A percentile compares a stretch with the other conserved stretches of the same genome.
These are phyloP conservation scores for Pseudomyrmex cubaensis DNA, from an alignment of 1,140 invertebrate species.

Conservation along the genomic window DNA sequence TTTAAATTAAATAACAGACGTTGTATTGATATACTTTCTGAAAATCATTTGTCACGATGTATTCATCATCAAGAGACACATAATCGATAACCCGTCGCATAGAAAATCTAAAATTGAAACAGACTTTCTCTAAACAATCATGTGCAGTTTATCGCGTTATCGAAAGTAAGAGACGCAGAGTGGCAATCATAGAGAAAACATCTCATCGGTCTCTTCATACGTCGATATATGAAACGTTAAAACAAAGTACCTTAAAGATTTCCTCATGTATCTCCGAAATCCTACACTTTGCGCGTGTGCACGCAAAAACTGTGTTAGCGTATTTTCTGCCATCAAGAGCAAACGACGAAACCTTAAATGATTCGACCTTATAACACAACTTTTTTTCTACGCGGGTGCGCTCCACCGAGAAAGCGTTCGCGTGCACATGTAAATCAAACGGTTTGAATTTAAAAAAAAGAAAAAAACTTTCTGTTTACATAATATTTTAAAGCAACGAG, in stretches of 20 bases:
- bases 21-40: not conserved
- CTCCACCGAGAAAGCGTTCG: too few species aligned
- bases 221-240: too few species aligned
- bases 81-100: not conserved
- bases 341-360: too few species aligned
- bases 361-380: too few species aligned
- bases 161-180: constrained; percentile 19
- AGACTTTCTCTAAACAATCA: constrained; percentile 51
- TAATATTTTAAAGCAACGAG: not conserved
- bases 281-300: too few species aligned
- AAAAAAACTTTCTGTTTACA: not conserved
- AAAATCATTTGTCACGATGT: not conserved
- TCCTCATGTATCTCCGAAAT: too few species aligned
- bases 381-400: too few species aligned
- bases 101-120: constrained; percentile 9
- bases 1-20: too few species aligned
- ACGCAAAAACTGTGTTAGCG: too few species aligned
- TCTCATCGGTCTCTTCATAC: not conserved
- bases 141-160: constrained; percentile 28
- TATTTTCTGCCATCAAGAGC: too few species aligned
- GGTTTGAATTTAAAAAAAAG: not conserved
- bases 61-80: not conserved
- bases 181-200: constrained; percentile 51
- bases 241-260: too few species aligned
- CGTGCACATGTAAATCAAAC: too few species aligned